Evolutionary conservation across 2,113 vertebrate species (phyloP).

Genomic region (Sturnira hondurensis): DNA sequence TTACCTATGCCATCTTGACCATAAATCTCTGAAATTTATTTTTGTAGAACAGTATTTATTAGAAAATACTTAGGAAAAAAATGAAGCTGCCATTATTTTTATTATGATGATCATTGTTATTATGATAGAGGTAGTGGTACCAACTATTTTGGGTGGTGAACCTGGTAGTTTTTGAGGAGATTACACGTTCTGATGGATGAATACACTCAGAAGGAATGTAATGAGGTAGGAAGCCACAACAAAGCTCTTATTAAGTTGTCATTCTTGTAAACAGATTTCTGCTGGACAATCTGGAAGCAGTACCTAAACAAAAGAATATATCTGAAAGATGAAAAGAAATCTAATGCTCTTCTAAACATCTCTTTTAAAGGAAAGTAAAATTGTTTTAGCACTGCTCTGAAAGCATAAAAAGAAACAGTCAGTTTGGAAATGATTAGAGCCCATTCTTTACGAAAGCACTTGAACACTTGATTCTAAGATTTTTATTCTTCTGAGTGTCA

Average conservation of each 20-base stretch:
- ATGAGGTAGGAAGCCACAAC: not conserved
- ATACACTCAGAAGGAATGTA: not conserved
- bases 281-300: not conserved
- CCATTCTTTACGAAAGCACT: not conserved
- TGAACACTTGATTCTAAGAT: not conserved
- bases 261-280: not conserved
- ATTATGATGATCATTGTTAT: not conserved
- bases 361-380: not conserved
- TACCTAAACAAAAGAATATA: not conserved
- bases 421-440: not conserved
- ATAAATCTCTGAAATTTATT: too few relatives aligned
- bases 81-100: not conserved
- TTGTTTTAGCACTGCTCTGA: not conserved
- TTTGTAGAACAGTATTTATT: not conserved
- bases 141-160: not conserved
- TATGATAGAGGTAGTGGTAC: not conserved
- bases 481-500: not conserved
- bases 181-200: not conserved
- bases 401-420: not conserved
- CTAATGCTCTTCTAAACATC: not conserved
- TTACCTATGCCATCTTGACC: too few relatives aligned
- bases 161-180: not conserved
- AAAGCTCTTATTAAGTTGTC: not conserved
- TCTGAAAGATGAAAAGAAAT: not conserved
- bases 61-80: not conserved